Evolutionary conservation across 2,888 invertebrate species (phyloP).

Genomic region (Latheticus oryzae): DNA sequence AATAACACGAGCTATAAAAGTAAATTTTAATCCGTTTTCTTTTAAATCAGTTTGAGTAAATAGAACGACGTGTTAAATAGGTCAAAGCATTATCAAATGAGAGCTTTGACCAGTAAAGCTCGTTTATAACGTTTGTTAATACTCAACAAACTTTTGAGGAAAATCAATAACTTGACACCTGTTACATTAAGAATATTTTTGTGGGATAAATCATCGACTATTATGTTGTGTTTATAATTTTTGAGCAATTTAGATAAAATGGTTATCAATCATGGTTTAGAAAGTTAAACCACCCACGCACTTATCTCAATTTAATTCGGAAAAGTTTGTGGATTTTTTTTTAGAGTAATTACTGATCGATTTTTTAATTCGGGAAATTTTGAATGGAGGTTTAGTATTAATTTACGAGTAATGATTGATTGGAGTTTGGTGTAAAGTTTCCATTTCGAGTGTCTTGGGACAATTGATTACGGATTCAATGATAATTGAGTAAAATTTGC

Average conservation of each 20-base stretch:
- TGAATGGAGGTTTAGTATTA: too few relatives aligned
- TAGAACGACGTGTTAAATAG: constrained; percentile 31
- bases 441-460: too few relatives aligned
- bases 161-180: constrained; percentile 3
- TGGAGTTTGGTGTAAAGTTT: too few relatives aligned
- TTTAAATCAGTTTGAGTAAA: constrained; percentile 29
- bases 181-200: constrained; percentile 5
- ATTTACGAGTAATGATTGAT: too few relatives aligned
- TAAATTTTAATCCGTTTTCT: constrained; percentile 4
- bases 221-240: constrained; percentile 2
- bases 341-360: constrained; percentile 25
- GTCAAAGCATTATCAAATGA: constrained; percentile 34
- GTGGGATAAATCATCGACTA: constrained; percentile 6
- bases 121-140: too few relatives aligned
- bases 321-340: constrained; percentile 16
- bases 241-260: constrained; percentile 11
- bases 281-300: constrained; percentile 15
- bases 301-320: constrained; percentile 8
- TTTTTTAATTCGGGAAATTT: constrained; percentile 9
- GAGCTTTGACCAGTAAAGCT: constrained; percentile 39
- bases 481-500: too few relatives aligned
- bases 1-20: constrained; percentile 13
- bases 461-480: too few relatives aligned
- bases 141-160: too few relatives aligned
- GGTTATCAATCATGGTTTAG: constrained; percentile 26